Conservation (phyloP, 2,888 invertebrate genomes). For the Rhodophaea formosa region DNA sequence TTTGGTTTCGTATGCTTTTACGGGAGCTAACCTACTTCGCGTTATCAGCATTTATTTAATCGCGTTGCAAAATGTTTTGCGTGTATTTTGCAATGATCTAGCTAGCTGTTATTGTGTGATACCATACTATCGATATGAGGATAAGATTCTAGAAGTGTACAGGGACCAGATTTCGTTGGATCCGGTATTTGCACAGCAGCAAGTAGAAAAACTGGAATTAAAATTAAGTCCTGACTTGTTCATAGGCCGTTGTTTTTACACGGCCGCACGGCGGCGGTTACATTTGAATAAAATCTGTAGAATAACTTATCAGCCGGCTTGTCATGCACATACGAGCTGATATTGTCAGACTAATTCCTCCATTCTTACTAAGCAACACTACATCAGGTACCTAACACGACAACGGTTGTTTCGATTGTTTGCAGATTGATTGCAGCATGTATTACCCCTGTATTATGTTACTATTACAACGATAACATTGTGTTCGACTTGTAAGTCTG, state of each 20-base stretch:
- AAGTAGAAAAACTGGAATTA: conserved; percentile 17
- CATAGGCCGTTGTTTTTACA: background rate
- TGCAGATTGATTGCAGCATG: conserved; percentile 47
- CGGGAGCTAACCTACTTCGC: conserved; percentile 73
- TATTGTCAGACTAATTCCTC: conserved; percentile 22
- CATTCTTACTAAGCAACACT: conserved; percentile 30
- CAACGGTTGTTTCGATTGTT: conserved; percentile 50
- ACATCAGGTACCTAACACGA: conserved; percentile 39
- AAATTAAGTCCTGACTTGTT: background rate
- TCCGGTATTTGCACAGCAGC: conserved; percentile 1
- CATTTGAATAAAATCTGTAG: conserved; percentile 12
- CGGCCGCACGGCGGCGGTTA: background rate
- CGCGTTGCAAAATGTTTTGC: conserved; percentile 59
- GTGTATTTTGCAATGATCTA: conserved; percentile 26
- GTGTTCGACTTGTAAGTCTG: conserved; percentile 29
- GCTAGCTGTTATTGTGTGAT: conserved; percentile 14
- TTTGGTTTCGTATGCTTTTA: conserved; percentile 62
- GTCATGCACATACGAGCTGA: conserved; percentile 23
- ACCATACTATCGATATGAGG: background rate
- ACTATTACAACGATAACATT: conserved; percentile 24
- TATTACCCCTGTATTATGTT: conserved; percentile 25
- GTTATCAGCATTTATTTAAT: conserved; percentile 74
- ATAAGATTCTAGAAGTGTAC: background rate
- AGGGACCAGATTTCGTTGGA: background rate
- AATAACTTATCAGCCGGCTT: conserved; percentile 15